Evolutionary conservation across 2,888 invertebrate species (phyloP), one percentile per base, ranked within the genome.

Genomic region (Drosophila rubida): DNA sequence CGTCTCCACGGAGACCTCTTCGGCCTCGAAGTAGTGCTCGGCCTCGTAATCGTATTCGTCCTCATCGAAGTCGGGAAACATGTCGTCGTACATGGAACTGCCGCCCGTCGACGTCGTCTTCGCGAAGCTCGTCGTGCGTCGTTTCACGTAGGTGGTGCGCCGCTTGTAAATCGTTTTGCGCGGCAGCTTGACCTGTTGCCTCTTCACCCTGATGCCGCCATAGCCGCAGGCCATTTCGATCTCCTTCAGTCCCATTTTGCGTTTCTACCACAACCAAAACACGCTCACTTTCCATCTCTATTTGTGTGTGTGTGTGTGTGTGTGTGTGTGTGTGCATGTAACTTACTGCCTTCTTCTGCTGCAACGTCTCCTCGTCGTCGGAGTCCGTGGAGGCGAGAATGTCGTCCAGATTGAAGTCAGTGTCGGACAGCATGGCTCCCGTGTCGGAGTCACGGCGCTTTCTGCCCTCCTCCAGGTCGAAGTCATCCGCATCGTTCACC

Each of bases 161-260:
- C 51, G 42, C 19, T 14, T 53, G 0, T n/a, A 0, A 2, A 14
- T 2, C 0, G 55, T 2, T 7, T 6, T 4, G 25, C 2, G 27
- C 1, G 39, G n/a, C 13, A 27, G 27, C 0, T 25, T 25, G 2
- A 16, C 5, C 1, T 2, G 1, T 1, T 5, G 14, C 4, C 4
- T 0, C 22, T 35, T 44, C 7, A 45, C 1, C 19, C 22, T 11
- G 8, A 45, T 4, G 2, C 2, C 2, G 9, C 16, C 9, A 1
- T 39, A n/a, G 2, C 49, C 44, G 27, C 75, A 78, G 2, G 58
- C 51, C 0, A 32, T 37, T 42, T 75, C 65, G 8, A 80, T 69
- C n/a, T 86, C 81, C 2, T 22, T 23, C 0, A 81, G 55, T 1
- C 84, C 80, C 53, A 75, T 63, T 68, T 80, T 83, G 9, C 80